A percentile compares a stretch with the other conserved stretches of the same genome.
These are phyloP conservation scores for Esperia sulphurella DNA, from an alignment of 2,888 invertebrate species.

Conservation along the genomic window DNA sequence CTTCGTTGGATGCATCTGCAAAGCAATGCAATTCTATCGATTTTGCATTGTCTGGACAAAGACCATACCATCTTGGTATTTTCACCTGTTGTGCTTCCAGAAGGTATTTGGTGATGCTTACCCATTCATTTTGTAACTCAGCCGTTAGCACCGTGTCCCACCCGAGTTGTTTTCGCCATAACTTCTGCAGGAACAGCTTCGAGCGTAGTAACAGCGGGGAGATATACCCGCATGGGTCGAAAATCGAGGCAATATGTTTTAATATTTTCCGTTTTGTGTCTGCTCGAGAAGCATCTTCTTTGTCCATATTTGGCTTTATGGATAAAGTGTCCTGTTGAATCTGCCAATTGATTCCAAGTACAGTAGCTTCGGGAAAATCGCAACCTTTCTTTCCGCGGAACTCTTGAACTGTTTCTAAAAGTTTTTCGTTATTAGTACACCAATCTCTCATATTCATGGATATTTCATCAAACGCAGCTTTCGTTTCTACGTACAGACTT, in stretches of 20 bases:
- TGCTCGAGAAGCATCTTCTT: no score
- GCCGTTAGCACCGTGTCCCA: background rate
- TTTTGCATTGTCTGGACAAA: no score
- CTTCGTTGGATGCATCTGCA: background rate
- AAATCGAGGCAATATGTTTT: no score
- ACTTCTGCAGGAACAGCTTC: background rate
- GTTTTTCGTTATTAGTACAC: background rate
- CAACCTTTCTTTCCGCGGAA: background rate
- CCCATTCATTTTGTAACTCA: background rate
- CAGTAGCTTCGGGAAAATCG: background rate
- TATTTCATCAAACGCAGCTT: background rate
- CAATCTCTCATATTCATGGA: background rate
- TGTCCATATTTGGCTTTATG: no score
- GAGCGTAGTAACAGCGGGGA: no score
- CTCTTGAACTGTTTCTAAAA: background rate
- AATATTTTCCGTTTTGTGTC: background rate
- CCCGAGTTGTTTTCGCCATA: no score
- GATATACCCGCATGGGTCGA: no score
- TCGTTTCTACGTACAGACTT: background rate
- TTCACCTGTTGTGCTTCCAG: background rate
- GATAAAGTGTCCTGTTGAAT: background rate
- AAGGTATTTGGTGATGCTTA: background rate
- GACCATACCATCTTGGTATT: background rate
- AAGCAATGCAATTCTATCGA: no score
- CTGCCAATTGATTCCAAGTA: background rate